Base-by-base conservation (phyloP, 2,113 vertebrate genomes). In the Amphilophus citrinellus region DNA sequence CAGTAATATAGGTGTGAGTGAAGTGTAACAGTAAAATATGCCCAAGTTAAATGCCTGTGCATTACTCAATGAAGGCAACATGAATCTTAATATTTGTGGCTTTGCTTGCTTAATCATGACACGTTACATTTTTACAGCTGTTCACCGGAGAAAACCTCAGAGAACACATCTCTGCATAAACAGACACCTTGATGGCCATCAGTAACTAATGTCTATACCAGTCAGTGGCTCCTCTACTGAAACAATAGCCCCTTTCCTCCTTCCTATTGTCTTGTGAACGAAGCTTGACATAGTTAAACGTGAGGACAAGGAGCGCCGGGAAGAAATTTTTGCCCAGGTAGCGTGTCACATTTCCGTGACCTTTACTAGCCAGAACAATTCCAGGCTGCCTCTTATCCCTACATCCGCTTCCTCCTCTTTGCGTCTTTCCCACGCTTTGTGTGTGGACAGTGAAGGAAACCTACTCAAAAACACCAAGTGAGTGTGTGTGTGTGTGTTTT, bases 361-460 rank as follows among this genome's bases (percentile, higher is more conserved):
- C 95, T 96, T 91, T 93, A 88, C 91, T 80, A 5, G 91, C 87
- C 87, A 95, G 95, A 96, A 96, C 96, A 96, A 96, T 96, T 95
- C 94, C 93, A 96, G 93, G 93, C 92, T 89, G 92, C 90, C 94
- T 95, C 91, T 94, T 93, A 94, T 81, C 88, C 89, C 87, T 79
- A 90, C 79, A 84, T 95, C 95, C 94, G 93, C 91, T 96, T 96
- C 96, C 96, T 96, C 89, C 89, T 53, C 44, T 53, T 85, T 89
- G 92, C 91, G 93, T 95, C 93, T 95, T 96, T 96, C 96, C 95
- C 96, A 96, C 95, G 96, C 94, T 94, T 90, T 63, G 88, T 84
- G 86, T 84, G 86, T 87, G 88, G 94, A 96, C 94, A 95, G 91
- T 91, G 93, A 95, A 96, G 96, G 95, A 96, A 96, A 94, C 91